Percentiles rank a stretch among this genome's conserved stretches.
Conservation (phyloP, 1,140 invertebrate genomes). For the Lepidotrigona ventralis region DNA sequence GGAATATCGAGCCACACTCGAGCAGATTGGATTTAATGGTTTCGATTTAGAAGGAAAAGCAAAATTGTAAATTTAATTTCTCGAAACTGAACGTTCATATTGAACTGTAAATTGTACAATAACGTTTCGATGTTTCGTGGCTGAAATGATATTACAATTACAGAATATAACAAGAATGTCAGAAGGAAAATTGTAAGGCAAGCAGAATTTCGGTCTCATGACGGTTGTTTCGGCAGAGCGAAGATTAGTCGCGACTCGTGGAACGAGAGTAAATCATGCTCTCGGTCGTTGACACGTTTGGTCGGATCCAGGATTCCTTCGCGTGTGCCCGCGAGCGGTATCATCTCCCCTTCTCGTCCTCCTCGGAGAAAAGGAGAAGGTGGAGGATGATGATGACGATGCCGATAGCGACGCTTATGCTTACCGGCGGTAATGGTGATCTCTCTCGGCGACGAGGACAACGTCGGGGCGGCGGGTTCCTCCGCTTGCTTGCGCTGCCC, state of each 20-base stretch:
- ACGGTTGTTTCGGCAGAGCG: conserved; percentile 44
- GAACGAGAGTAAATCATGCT: conserved; percentile 72
- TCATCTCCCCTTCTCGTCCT: not conserved
- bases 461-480: conserved; percentile 20
- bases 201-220: too few relatives aligned
- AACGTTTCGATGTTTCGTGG: too few relatives aligned
- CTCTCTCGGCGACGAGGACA: conserved; percentile 1
- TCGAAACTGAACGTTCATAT: too few relatives aligned
- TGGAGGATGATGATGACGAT: conserved; percentile 25
- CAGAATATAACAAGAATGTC: too few relatives aligned
- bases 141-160: too few relatives aligned
- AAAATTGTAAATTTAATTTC: too few relatives aligned
- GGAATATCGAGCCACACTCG: too few relatives aligned
- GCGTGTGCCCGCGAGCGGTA: not conserved
- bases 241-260: conserved; percentile 67
- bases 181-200: too few relatives aligned
- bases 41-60: too few relatives aligned
- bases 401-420: conserved; percentile 36
- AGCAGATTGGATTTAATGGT: too few relatives aligned
- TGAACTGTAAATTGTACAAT: too few relatives aligned
- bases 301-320: conserved; percentile 39
- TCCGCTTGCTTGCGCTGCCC: not conserved
- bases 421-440: conserved; percentile 26
- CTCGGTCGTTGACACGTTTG: conserved; percentile 66
- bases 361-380: too few relatives aligned